Evolutionary conservation across 1,140 invertebrate species (phyloP).

Genomic region (Lasioglossum baleicum): DNA sequence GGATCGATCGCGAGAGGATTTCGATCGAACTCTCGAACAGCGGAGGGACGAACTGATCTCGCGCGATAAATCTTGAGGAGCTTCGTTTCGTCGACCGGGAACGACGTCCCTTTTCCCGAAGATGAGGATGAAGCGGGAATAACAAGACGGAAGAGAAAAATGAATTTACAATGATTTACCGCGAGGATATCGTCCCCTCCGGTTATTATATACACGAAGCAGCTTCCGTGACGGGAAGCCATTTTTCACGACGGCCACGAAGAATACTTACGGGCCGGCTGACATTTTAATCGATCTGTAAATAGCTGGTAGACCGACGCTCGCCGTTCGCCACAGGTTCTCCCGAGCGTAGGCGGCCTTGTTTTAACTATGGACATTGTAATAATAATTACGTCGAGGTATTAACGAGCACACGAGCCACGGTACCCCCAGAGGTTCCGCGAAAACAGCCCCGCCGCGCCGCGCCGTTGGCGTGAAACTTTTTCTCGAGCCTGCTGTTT

Average conservation of each 20-base stretch:
- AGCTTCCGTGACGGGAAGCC: constrained; percentile 69
- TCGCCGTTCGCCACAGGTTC: too few species aligned
- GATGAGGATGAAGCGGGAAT: background rate
- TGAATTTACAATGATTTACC: constrained; percentile 74
- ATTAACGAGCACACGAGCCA: background rate
- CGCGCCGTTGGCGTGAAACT: background rate
- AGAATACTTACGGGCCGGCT: constrained; percentile 68
- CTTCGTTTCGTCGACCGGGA: constrained; percentile 28
- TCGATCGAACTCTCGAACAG: background rate
- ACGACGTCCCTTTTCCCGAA: background rate
- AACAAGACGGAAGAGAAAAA: constrained; percentile 52
- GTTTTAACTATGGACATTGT: background rate
- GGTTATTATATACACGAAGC: constrained; percentile 60
- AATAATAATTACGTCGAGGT: constrained; percentile 14
- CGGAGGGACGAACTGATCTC: constrained; percentile 31
- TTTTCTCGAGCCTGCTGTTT: background rate
- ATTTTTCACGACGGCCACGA: constrained; percentile 70
- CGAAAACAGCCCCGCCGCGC: background rate
- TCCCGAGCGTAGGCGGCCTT: background rate
- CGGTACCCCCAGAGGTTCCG: background rate
- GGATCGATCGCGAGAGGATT: background rate
- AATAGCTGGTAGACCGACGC: constrained; percentile 46
- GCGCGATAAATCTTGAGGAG: constrained; percentile 50
- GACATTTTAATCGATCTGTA: constrained; percentile 74
- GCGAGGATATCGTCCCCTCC: constrained; percentile 68